Base-by-base conservation (phyloP, 2,797 vertebrate species). In the Xenops minutus region DNA sequence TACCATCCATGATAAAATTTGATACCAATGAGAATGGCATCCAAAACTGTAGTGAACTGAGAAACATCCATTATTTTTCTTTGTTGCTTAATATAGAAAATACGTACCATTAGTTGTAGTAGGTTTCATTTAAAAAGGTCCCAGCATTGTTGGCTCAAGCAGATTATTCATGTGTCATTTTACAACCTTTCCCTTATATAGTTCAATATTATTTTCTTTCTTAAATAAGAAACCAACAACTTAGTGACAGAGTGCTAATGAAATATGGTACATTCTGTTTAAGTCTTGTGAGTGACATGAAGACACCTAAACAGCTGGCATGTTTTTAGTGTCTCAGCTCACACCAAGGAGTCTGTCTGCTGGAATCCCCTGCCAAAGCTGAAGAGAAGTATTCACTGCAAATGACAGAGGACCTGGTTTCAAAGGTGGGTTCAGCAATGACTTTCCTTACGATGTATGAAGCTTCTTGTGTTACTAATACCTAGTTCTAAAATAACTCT, bases 71-170 rank as follows among this genome's bases (percentile, higher is more conserved):
- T 44, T 44, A 18, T 55, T 73, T 77, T 55, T 14, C 15, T 71
- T 36, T 58, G 26, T n/a, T 72, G 44, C 20, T 72, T 67, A 56
- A 46, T 61, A 19, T 37, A 58, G 58, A 67, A 39, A 59, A 54
- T 61, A 27, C 0, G 0, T 39, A 8, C 19, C 44, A 54, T 17
- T 23, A 71, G 58, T 43, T 1, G 0, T 17, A 23, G 30, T 21
- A 32, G n/a, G n/a, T 26, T 85, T 66, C 34, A 10, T 36, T 39
- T 32, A 55, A 52, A 39, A 17, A 29, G 12, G 72, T 71, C 27
- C 59, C 59, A 34, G 48, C 49, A 32, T 13, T 37, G 56, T 30
- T 59, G 51, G 56, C 56, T 43, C 39, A 48, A 54, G 49, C 43
- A 17, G 32, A n/a, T 37, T 63, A 48, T 63, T 73, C 13, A 8